Evolutionary conservation across 2,113 vertebrate species (phyloP).

Genomic region (Onychostruthus taczanowskii): DNA sequence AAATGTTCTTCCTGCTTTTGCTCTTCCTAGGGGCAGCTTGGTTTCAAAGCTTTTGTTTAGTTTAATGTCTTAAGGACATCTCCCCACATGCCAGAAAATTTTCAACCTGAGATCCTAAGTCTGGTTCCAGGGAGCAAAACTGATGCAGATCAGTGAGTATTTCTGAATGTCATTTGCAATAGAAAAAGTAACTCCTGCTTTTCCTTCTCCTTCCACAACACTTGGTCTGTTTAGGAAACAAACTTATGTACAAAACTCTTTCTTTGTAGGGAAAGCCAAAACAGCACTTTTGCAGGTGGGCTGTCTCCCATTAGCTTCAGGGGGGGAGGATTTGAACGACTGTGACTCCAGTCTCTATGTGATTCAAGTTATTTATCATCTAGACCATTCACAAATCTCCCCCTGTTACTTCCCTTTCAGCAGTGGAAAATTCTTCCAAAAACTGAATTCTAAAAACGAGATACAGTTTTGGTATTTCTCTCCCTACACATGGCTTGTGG

Average conservation of each 20-base stretch:
- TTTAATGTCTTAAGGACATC: neutral
- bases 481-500: neutral
- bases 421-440: conserved; percentile 15
- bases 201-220: neutral
- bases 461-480: neutral
- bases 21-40: neutral
- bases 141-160: neutral
- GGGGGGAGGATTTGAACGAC: neutral
- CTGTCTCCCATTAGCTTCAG: neutral
- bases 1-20: neutral
- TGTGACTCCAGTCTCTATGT: neutral
- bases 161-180: neutral
- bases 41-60: neutral
- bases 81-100: neutral
- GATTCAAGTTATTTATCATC: neutral
- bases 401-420: neutral
- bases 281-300: neutral
- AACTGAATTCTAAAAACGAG: neutral
- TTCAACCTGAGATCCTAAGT: neutral
- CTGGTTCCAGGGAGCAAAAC: neutral
- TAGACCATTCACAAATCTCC: neutral
- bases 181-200: neutral
- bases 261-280: neutral
- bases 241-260: neutral
- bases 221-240: neutral